phyloP scores from a whole-genome alignment of 2,888 invertebrate genomes.

The Pseudeuparius sepicola region DNA sequence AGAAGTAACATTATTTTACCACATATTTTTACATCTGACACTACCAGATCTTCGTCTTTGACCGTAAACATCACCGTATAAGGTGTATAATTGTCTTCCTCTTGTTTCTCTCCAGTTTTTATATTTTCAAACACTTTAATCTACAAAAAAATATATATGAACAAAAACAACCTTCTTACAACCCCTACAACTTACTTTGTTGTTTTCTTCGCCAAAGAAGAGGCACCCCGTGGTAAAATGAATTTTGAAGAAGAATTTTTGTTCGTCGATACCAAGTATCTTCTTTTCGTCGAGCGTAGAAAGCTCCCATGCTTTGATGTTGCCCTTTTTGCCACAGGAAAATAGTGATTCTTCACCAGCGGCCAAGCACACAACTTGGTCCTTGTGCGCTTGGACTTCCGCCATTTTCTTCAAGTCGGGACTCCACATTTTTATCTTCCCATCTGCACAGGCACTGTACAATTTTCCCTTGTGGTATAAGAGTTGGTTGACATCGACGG shows the following conservation, averaged over 20 bases:
- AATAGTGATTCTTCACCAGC: slow-evolving; percentile 45
- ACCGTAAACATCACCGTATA: slow-evolving; percentile 46
- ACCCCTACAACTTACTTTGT: slow-evolving; percentile 51
- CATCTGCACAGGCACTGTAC: slow-evolving; percentile 43
- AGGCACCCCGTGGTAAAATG: slow-evolving; percentile 37
- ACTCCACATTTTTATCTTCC: slow-evolving; percentile 45
- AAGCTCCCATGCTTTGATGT: slow-evolving; percentile 48
- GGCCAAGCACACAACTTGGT: slow-evolving; percentile 52
- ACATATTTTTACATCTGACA: slow-evolving; percentile 49
- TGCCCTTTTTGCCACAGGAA: slow-evolving; percentile 55
- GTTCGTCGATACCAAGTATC: slow-evolving; percentile 27
- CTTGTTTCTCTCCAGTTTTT: too few relatives aligned
- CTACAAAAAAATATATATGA: too few relatives aligned
- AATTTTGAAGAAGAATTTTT: slow-evolving; percentile 39
- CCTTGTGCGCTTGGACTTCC: slow-evolving; percentile 47
- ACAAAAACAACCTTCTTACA: too few relatives aligned
- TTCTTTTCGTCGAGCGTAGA: slow-evolving; percentile 36
- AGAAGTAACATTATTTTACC: too few relatives aligned
- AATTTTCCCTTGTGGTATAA: slow-evolving; percentile 39
- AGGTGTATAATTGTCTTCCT: slow-evolving; percentile 47
- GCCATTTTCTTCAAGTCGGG: slow-evolving; percentile 37
- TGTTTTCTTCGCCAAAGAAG: slow-evolving; percentile 52
- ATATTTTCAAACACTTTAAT: slow-evolving; percentile 47
- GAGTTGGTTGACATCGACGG: slow-evolving; percentile 38
- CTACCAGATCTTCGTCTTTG: slow-evolving; percentile 50